phyloP scores from a whole-genome alignment of 2,888 invertebrate species.

The Hylaea fasciaria region DNA sequence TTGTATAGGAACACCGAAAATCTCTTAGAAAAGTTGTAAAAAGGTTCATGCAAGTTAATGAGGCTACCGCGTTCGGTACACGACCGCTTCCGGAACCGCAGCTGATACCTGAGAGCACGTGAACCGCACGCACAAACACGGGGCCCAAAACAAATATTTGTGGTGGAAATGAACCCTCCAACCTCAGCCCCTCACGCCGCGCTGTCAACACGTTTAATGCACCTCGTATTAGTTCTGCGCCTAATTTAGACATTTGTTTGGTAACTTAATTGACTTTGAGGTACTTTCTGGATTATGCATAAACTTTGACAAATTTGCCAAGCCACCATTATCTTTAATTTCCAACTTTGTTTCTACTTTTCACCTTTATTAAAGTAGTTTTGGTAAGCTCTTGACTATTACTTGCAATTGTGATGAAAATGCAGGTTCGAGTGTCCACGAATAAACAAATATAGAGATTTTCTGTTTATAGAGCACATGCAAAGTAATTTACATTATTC shows the following conservation, averaged over 20 bases:
- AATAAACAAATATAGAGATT: too few species aligned
- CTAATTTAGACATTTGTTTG: background rate
- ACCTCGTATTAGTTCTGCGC: slow-evolving; percentile 13
- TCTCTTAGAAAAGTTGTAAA: background rate
- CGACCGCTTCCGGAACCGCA: background rate
- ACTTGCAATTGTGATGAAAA: background rate
- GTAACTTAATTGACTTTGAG: background rate
- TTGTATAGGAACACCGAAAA: too few species aligned
- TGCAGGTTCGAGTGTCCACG: too few species aligned
- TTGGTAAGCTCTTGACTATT: background rate
- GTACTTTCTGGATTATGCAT: background rate
- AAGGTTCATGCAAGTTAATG: slow-evolving; percentile 1
- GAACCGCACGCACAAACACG: slow-evolving; percentile 25
- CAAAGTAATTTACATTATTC: too few species aligned
- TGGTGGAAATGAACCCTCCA: slow-evolving; percentile 27
- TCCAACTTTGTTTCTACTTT: background rate
- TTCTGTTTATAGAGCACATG: too few species aligned
- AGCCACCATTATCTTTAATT: background rate
- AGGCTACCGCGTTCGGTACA: background rate
- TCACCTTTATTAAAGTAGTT: background rate
- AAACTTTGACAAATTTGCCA: background rate
- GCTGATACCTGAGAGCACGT: slow-evolving; percentile 9
- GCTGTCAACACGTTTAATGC: slow-evolving; percentile 26
- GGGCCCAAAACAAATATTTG: slow-evolving; percentile 27
- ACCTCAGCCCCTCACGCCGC: slow-evolving; percentile 19